A percentile compares a stretch with the other conserved stretches of the same genome.
Evolutionary conservation across 2,113 vertebrate species (phyloP).

Genomic region (Myotis brandtii): DNA sequence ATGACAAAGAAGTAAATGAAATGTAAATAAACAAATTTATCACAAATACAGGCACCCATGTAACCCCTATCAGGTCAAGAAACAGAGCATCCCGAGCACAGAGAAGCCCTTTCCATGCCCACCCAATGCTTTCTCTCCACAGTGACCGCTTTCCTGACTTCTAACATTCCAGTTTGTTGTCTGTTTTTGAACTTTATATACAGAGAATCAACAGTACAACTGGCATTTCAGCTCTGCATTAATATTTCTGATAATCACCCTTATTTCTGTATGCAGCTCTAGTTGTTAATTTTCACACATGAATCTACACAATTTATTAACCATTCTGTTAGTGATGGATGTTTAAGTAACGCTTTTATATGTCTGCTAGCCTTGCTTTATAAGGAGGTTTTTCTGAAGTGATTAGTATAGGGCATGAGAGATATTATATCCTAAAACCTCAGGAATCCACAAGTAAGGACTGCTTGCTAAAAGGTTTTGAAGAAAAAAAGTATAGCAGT

Average conservation of each 20-base stretch:
- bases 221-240: not conserved
- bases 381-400: not conserved
- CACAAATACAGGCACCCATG: not conserved
- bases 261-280: not conserved
- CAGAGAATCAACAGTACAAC: not conserved
- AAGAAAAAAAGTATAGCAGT: not conserved
- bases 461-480: not conserved
- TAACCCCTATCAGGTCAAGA: not conserved
- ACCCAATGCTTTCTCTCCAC: not conserved
- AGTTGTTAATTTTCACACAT: not conserved
- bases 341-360: not conserved
- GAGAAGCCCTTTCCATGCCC: not conserved
- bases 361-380: not conserved
- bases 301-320: not conserved
- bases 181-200: not conserved
- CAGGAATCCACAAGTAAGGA: not conserved
- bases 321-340: not conserved
- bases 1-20: not conserved
- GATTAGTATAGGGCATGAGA: not conserved
- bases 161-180: not conserved
- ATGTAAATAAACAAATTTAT: constrained; percentile 12
- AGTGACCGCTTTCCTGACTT: not conserved
- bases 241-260: not conserved
- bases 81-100: not conserved
- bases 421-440: not conserved